Evolutionary conservation across 2,797 vertebrate genomes (phyloP).

Genomic region (Eulemur mongoz): DNA sequence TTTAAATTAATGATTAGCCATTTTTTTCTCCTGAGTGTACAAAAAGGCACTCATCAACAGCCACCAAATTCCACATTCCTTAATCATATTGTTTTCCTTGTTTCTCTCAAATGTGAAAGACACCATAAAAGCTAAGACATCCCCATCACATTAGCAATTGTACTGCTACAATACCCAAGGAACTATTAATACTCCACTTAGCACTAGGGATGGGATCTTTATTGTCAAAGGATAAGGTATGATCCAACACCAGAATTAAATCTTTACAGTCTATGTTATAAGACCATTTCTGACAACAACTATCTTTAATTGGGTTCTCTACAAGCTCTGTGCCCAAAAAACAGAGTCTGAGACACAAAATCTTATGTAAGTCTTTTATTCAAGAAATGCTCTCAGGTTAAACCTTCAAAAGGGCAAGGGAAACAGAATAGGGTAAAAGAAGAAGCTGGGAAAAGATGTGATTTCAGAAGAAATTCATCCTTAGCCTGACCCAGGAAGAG

Average conservation of each 20-base stretch:
- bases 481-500: neutral
- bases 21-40: neutral
- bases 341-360: neutral
- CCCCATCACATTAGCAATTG: neutral
- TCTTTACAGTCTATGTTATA: neutral
- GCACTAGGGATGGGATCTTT: neutral
- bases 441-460: neutral
- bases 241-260: neutral
- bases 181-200: neutral
- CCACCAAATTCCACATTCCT: neutral
- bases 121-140: neutral
- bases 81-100: neutral
- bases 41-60: neutral
- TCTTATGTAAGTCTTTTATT: neutral
- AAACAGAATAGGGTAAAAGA: neutral
- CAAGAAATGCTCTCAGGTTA: neutral
- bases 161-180: neutral
- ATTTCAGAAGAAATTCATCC: neutral
- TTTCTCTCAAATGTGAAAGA: neutral
- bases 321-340: neutral
- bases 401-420: neutral
- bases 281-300: neutral
- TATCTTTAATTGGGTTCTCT: neutral
- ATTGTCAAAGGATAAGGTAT: neutral
- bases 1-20: neutral